Evolutionary conservation across 2,113 vertebrate genomes (phyloP).

Genomic region (Microcebus griseorufus): DNA sequence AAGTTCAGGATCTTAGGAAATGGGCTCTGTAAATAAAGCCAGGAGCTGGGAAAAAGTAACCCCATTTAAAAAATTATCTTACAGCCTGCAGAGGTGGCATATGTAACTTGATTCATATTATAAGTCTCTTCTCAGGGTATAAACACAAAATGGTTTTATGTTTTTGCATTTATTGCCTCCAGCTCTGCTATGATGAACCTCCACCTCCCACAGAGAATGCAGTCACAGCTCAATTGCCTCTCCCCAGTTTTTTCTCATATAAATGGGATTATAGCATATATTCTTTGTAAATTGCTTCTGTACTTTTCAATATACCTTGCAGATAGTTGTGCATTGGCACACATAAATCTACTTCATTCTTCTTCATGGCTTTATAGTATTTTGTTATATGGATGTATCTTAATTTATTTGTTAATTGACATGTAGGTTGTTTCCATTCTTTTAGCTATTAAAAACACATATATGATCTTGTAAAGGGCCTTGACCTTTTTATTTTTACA

Average conservation of each 20-base stretch:
- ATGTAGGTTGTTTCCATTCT: neutral
- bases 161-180: neutral
- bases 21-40: neutral
- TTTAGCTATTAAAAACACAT: neutral
- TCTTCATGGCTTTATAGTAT: neutral
- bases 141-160: neutral
- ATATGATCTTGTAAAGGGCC: neutral
- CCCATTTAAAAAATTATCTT: neutral
- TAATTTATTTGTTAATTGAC: neutral
- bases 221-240: neutral
- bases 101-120: neutral
- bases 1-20: slow-evolving; percentile 3
- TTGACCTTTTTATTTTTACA: neutral
- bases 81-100: neutral
- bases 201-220: neutral
- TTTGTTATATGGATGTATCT: neutral
- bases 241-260: neutral
- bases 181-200: neutral
- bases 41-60: neutral
- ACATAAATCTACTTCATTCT: neutral
- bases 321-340: neutral
- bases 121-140: neutral
- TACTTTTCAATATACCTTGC: neutral
- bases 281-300: neutral
- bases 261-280: neutral